Conservation (phyloP, 1,140 invertebrate species). For the Linepithema humile region DNA sequence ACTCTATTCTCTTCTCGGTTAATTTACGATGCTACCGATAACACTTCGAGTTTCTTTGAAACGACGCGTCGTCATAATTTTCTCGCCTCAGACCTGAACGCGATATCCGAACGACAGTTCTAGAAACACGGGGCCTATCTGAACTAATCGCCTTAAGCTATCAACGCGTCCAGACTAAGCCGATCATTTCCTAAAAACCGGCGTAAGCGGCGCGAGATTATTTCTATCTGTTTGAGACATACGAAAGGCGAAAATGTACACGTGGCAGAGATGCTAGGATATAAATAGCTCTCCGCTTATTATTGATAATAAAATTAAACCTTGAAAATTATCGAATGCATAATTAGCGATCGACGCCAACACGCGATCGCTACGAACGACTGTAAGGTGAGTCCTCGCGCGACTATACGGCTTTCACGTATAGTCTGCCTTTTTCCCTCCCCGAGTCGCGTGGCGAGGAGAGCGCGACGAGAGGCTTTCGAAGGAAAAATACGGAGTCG, state of each 20-base stretch:
- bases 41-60: conserved; percentile 30
- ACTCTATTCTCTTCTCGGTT: conserved; percentile 41
- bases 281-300: background rate
- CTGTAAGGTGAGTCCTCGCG: conserved; percentile 45
- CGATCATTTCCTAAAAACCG: background rate
- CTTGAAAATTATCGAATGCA: conserved; percentile 20
- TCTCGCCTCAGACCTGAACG: background rate
- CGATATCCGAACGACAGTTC: conserved; percentile 6
- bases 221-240: background rate
- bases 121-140: conserved; percentile 21
- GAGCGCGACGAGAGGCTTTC: conserved; percentile 66
- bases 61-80: conserved; percentile 24
- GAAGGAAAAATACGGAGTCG: conserved; percentile 61
- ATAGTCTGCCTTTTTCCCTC: conserved; percentile 71
- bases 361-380: conserved; percentile 8
- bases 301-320: conserved; percentile 10
- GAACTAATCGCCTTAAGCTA: conserved; percentile 32
- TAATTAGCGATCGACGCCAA: conserved; percentile 51
- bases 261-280: background rate
- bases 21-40: conserved; percentile 52
- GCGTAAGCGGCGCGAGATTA: background rate
- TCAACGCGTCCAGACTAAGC: background rate
- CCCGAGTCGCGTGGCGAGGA: conserved; percentile 55
- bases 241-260: background rate
- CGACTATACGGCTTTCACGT: conserved; percentile 75